These are phyloP conservation scores for Schmidtea mediterranea DNA, from an alignment of 1,140 invertebrate genomes.

Conservation along the genomic window DNA sequence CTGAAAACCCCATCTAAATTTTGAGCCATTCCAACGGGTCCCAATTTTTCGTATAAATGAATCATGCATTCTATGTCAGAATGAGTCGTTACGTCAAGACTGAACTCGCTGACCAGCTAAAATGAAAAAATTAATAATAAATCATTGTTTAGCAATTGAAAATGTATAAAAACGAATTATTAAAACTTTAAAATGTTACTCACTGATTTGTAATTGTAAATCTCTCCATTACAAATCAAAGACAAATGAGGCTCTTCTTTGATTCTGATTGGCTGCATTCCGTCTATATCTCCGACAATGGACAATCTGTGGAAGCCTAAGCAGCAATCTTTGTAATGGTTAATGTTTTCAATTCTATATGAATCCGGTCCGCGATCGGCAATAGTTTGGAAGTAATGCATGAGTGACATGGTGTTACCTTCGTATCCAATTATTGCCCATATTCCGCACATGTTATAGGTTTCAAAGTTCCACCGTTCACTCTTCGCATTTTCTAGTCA, in stretches of 20 bases:
- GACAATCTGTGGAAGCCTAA: conserved; percentile 49
- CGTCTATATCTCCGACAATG: conserved; percentile 38
- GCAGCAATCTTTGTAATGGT: conserved; percentile 21
- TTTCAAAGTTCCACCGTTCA: no score
- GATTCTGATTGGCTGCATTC: conserved; percentile 44
- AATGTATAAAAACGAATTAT: no score
- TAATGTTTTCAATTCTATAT: conserved; percentile 15
- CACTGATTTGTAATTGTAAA: conserved; percentile 44
- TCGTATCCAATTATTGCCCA: conserved; percentile 51
- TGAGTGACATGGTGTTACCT: conserved; percentile 32
- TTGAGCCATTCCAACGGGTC: background rate
- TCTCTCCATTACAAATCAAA: conserved; percentile 51
- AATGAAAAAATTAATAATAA: no score
- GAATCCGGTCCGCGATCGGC: conserved; percentile 41
- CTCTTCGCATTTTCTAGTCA: no score
- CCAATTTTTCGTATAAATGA: background rate
- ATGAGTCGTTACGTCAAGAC: background rate
- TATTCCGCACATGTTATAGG: conserved; percentile 53
- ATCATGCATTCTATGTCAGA: background rate
- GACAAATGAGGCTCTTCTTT: conserved; percentile 21
- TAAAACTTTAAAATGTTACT: background rate
- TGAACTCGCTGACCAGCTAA: background rate
- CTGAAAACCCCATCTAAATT: background rate
- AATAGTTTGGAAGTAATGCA: conserved; percentile 24
- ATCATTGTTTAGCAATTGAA: no score